Conservation (phyloP, 2,888 invertebrate species). For the Arrhopalites spinosus region DNA sequence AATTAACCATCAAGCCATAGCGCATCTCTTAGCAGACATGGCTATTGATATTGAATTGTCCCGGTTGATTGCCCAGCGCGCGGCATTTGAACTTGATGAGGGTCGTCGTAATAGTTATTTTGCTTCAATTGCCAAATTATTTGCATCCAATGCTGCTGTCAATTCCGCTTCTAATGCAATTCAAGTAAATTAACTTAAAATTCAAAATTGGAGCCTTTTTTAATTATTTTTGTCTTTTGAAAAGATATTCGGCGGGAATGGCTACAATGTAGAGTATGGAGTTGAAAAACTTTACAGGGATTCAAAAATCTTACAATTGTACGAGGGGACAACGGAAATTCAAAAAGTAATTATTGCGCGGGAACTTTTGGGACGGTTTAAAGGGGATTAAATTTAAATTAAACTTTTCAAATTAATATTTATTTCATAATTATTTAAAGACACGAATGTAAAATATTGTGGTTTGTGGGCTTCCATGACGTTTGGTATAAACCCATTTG, state of each 20-base stretch:
- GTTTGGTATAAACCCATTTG: too few species aligned
- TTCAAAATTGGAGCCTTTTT: too few species aligned
- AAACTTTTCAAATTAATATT: too few species aligned
- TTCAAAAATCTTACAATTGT: slow-evolving; percentile 98
- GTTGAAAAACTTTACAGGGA: slow-evolving; percentile 99
- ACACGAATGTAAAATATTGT: too few species aligned
- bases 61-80: slow-evolving; percentile 80
- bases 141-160: slow-evolving; percentile 90
- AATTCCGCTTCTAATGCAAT: slow-evolving; percentile 94
- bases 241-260: slow-evolving; percentile 90
- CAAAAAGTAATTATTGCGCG: slow-evolving; percentile 92
- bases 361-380: slow-evolving; percentile 66
- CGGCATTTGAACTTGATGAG: slow-evolving; percentile 90
- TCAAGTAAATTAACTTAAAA: slow-evolving; percentile 59
- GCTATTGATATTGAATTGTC: slow-evolving; percentile 85
- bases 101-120: slow-evolving; percentile 79
- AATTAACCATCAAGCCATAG: slow-evolving; percentile 79
- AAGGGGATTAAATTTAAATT: too few species aligned
- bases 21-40: slow-evolving; percentile 97
- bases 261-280: slow-evolving; percentile 95
- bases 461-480: too few species aligned
- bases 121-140: slow-evolving; percentile 94
- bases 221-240: slow-evolving; percentile 39
- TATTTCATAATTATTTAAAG: too few species aligned
- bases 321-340: slow-evolving; percentile 97